Conservation (phyloP, 2,113 vertebrate species). For the Sialia sialis region DNA sequence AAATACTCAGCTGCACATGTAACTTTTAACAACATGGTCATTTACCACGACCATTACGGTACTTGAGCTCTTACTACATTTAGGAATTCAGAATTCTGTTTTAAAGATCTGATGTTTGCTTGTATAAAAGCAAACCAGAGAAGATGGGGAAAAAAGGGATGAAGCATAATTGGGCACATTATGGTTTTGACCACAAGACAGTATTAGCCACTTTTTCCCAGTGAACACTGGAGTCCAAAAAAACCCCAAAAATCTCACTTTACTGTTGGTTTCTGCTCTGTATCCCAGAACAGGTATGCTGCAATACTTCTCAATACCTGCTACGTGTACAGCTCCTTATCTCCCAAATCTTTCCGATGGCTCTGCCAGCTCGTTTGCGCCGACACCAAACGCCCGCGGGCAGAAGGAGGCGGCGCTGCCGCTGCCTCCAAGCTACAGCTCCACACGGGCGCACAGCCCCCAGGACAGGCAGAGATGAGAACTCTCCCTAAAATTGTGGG, state of each 20-base stretch:
- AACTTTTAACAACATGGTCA: not conserved
- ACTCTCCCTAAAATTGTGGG: not conserved
- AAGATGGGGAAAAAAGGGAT: not conserved
- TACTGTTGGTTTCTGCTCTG: not conserved
- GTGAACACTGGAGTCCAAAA: not conserved
- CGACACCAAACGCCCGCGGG: not conserved
- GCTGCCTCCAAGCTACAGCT: not conserved
- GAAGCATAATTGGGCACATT: accelerated
- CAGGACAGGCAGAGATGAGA: not conserved
- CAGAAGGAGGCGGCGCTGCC: not conserved
- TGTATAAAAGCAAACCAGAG: not conserved
- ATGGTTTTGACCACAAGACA: not conserved
- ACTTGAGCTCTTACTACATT: not conserved
- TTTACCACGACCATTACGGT: not conserved
- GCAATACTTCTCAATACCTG: not conserved
- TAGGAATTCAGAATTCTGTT: not conserved
- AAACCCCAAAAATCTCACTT: not conserved
- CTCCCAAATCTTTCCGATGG: not conserved
- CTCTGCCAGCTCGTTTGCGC: not conserved
- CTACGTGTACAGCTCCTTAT: not conserved
- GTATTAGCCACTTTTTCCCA: not conserved
- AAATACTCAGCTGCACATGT: not conserved
- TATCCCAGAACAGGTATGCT: not conserved
- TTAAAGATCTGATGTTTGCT: not conserved
- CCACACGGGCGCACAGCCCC: accelerated